Base-by-base conservation (phyloP, 1,140 invertebrate genomes). In the Drepana arcuata region DNA sequence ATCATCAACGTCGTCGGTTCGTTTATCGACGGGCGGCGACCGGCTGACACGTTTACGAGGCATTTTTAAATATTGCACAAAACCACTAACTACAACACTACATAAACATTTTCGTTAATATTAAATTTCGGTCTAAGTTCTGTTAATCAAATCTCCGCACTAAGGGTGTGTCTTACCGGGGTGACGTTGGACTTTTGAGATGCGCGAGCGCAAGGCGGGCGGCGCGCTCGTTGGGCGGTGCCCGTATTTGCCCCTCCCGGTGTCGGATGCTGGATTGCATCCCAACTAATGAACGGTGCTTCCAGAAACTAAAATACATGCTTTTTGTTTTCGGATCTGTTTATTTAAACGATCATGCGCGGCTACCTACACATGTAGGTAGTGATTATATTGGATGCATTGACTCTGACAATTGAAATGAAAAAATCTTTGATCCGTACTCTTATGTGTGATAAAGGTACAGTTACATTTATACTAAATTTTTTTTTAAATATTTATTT, bases 201-300 rank as follows among this genome's bases (percentile, higher is more conserved):
- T 56, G 71, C 60, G 72, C 40, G 11, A 2, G 55, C 51, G 65
- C 66, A 74, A 63, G 73, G 69, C 71, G 74, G 74, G 71, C 69
- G 67, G 57, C 31, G n/a, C 9, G 1, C 15, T 10, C 25, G 25
- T 50, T 72, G 70, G 74, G 74, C 74, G 74, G 70, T 55, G 64
- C 70, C 36, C 50, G 18, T 14, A 14, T 16, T 44, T 48, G 70
- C 72, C 63, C 72, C 74, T 52, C 74, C 74, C 61, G 50, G n/a
- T 26, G 24, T 28, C 23, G 21, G 35, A 29, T 28, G 44, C 62
- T 63, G 59, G 52, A 65, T 64, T 64, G 62, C 49, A 33, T 18
- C 21, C 41, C 43, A 42, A 56, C 65, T 53, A 70, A 73, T 67
- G 48, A 56, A 39, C 43, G 40, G 30, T 33, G 31, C 14, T 38